These are phyloP conservation scores for Empidonax alnorum DNA, from an alignment of 2,113 vertebrate genomes.

Conservation along the genomic window DNA sequence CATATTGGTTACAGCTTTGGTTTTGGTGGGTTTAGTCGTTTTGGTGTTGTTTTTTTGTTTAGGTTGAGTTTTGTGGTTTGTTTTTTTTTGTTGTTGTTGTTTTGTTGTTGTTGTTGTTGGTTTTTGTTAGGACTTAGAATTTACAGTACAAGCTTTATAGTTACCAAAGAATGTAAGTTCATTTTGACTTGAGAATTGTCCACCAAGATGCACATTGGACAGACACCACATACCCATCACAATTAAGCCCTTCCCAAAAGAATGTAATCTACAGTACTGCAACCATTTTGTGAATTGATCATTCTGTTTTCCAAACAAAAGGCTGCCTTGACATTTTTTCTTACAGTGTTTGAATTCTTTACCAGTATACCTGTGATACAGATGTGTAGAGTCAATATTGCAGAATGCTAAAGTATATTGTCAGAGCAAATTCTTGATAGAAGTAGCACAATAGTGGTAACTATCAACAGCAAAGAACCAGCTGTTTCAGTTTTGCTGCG, in stretches of 20 bases:
- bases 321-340: not conserved
- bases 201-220: not conserved
- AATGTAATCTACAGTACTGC: not conserved
- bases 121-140: not conserved
- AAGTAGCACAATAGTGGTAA: not conserved
- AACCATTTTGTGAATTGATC: rapidly evolving
- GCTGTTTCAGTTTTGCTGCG: not conserved
- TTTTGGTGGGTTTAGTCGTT: not conserved
- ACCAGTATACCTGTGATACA: not conserved
- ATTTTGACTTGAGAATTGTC: not conserved
- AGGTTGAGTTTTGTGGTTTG: not conserved
- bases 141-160: not conserved
- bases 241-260: not conserved
- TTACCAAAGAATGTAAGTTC: not conserved
- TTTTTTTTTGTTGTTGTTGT: too few relatives aligned
- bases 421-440: not conserved
- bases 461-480: not conserved
- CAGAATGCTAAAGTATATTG: not conserved
- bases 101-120: not conserved
- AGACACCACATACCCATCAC: not conserved
- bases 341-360: not conserved
- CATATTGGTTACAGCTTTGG: not conserved
- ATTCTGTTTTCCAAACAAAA: not conserved
- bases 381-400: not conserved
- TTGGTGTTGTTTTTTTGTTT: too few relatives aligned